Base-by-base conservation (phyloP, 2,797 vertebrate species). In the Tympanoctomys barrerae region DNA sequence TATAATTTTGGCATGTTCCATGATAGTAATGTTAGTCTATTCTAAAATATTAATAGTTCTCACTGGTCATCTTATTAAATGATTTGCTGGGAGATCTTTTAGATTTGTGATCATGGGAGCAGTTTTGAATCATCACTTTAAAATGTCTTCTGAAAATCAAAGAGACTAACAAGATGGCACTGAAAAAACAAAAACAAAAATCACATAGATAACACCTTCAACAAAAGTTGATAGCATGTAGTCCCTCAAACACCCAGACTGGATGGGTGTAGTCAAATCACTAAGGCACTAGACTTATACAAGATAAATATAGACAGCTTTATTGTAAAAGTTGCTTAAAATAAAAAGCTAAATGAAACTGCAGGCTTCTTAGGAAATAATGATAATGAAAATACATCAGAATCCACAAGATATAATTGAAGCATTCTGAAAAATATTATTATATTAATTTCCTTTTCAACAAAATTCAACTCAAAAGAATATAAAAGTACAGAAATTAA, bases 401-500 rank as follows among this genome's bases (percentile, higher is more conserved):
- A 89, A 68, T 46, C 19, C 14, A 57, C 31, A 59, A 9, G 52
- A 80, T 33, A 62, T 9, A 71, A 24, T 9, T n/a, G 31, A 82
- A 77, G 42, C 49, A 61, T 71, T 83, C n/a, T 28, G 21, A 77
- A n/a, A 31, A 54, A 82, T 19, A 80, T 46, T 36, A 39, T 28
- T 75, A 24, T 12, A 42, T 57, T 64, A 78, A 79, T 46, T 77
- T 70, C 26, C 12, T 89, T 68, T 68, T n/a, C 6, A 68, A 66
- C 26, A 68, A 81, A 93, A 94, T 52, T 70, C 68, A 82, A 64
- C 42, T 26, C 42, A 82, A 91, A 54, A 54, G 42, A 96, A 83
- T 78, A 61, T 36, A 83, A 77, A 91, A 52, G 52, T 80, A 54
- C 3, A 64, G 33, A 14, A 87, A 73, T 28, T 46, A 73, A 80